Percentiles rank a stretch among this genome's conserved stretches.
phyloP scores from a whole-genome alignment of 2,888 invertebrate species.

The Eristalinus sepulchralis region DNA sequence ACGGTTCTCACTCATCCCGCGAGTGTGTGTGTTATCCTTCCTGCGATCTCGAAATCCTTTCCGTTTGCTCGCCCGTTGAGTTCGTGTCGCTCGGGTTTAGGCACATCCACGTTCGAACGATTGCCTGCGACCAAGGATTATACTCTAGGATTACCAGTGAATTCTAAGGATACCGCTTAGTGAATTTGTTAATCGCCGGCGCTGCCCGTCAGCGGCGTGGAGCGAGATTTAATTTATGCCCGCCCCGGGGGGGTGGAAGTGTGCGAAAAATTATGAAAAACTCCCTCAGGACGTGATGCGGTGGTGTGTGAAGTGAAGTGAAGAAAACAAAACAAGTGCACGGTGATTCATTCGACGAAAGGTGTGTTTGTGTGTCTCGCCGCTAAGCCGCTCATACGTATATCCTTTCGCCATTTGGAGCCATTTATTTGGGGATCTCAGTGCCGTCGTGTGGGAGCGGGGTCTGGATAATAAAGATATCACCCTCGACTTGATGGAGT shows the following conservation, averaged over 20 bases:
- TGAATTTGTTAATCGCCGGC: conserved; percentile 30
- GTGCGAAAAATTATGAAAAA: conserved; percentile 44
- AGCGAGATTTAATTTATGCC: not conserved
- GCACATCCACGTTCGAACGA: conserved; percentile 64
- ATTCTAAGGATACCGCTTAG: conserved; percentile 66
- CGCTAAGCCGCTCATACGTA: conserved; percentile 22
- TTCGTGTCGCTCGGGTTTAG: conserved; percentile 46
- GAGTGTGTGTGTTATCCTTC: not conserved
- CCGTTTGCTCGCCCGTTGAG: not conserved
- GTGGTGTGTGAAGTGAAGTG: not conserved
- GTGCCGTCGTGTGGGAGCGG: not conserved
- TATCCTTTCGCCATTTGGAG: conserved; percentile 54
- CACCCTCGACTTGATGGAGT: conserved; percentile 56
- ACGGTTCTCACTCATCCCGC: conserved; percentile 24
- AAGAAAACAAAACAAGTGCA: conserved; percentile 11
- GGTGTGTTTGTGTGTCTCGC: conserved; percentile 15
- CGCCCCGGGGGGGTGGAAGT: conserved; percentile 20
- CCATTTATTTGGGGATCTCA: conserved; percentile 15
- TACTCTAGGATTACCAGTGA: conserved; percentile 69
- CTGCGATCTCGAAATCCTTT: conserved; percentile 19
- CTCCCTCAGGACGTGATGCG: not conserved
- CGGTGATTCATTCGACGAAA: conserved; percentile 22
- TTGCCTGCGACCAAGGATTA: conserved; percentile 66
- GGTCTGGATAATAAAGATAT: conserved; percentile 63
- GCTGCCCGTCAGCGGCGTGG: conserved; percentile 55